Percentiles rank a stretch among this genome's conserved stretches.
Conservation (phyloP, 2,113 vertebrate genomes). For the Callipepla squamata region DNA sequence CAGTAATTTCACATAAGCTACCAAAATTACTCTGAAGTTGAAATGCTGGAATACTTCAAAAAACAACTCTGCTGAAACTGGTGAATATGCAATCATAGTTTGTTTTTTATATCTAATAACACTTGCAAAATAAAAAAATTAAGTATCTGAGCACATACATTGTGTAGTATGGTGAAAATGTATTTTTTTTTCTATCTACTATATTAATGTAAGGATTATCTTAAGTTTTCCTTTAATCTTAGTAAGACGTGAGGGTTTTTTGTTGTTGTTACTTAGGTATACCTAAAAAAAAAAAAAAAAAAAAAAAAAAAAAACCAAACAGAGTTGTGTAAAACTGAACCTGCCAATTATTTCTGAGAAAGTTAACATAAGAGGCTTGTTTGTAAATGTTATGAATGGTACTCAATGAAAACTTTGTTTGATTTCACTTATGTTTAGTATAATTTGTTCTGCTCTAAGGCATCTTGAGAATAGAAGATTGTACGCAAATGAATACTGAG, state of each 20-base stretch:
- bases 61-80: background rate
- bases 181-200: background rate
- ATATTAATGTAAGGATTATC: background rate
- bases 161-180: background rate
- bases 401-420: conserved; percentile 71
- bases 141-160: background rate
- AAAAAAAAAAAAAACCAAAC: background rate
- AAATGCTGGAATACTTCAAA: background rate
- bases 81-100: background rate
- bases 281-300: background rate
- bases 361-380: conserved; percentile 62
- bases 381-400: conserved; percentile 73
- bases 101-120: background rate
- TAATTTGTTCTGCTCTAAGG: conserved; percentile 77
- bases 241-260: accelerated
- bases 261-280: background rate
- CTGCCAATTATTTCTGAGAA: conserved; percentile 60
- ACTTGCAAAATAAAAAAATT: background rate
- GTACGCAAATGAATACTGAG: conserved; percentile 73
- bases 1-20: background rate
- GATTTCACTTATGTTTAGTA: conserved; percentile 73
- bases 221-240: background rate
- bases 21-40: background rate
- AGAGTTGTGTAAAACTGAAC: conserved; percentile 18
- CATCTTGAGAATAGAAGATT: conserved; percentile 72